Base-by-base conservation (phyloP, 2,888 invertebrate genomes). In the Drosophila paramelanica region DNA sequence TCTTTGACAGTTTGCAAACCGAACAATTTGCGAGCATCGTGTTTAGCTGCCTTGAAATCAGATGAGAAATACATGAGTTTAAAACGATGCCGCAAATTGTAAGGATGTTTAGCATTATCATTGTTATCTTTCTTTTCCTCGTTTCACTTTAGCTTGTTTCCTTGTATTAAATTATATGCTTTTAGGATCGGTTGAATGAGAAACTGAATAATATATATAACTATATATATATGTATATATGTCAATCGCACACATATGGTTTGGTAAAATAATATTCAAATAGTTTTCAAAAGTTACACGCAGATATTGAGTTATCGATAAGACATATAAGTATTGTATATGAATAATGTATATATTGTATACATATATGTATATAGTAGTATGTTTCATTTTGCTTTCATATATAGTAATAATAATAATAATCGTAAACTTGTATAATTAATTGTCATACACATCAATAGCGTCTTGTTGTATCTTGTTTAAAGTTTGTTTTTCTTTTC, bases 371-470 rank as follows among this genome's bases (percentile, higher is more conserved):
- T 75, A 66, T 70, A 41, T 60, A 66, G 41, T 33, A 50, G 55
- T 10, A 39, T 43, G 42, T 43, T 43, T 42, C 10, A 5, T n/a
- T 52, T 52, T 41, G 6, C n/a, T 39, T 49, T 41, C 52, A 53
- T 13, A 45, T 45, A 45, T 45, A 14, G 8, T 17, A 17, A 55
- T n/a, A 58, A 45, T 70, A 42, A 62, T 77, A 17, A 1, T 17
- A 17, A 17, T 17, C 17, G 17, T 17, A 70, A 77, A 71, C 58
- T 82, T 86, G 83, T 84, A 88, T 83, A 88, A 77, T 88, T 84
- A 84, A 84, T 84, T 84, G 83, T 84, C 83, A 72, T 88, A 84
- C 88, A 88, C 83, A 84, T 84, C 88, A 79, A 83, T 82, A 76
- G 74, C 68, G 45, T 66, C 65, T 68, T 58, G 43, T 72, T 59